Percentiles rank a stretch among this genome's conserved stretches.
Conservation (phyloP, 2,888 invertebrate genomes). For the Dromius quadrimaculatus region DNA sequence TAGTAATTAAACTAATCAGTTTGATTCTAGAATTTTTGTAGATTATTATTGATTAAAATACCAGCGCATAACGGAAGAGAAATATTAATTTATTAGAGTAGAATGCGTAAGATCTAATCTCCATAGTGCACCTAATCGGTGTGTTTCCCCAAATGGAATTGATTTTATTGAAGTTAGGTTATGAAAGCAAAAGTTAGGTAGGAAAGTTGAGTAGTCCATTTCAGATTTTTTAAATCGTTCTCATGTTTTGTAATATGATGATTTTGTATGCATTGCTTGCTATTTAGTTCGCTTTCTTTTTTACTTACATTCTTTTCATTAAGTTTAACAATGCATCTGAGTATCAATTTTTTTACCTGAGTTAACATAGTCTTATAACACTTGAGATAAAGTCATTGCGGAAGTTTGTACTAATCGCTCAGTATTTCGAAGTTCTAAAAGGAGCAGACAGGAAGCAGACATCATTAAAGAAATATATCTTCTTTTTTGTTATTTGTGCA, state of each 20-base stretch:
- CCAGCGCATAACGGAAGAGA: neutral
- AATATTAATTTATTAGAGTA: neutral
- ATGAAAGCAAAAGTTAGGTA: constrained; percentile 29
- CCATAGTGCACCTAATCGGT: neutral
- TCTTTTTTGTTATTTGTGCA: too few species aligned
- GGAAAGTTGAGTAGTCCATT: constrained; percentile 4
- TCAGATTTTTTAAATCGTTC: constrained; percentile 25
- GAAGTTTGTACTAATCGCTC: too few species aligned
- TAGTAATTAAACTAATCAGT: constrained; percentile 13
- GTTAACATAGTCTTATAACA: too few species aligned
- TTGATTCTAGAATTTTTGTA: constrained; percentile 3
- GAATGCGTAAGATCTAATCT: neutral
- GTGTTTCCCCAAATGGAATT: neutral
- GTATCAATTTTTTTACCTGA: too few species aligned
- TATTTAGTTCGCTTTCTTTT: constrained; percentile 49
- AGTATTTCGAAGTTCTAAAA: too few species aligned
- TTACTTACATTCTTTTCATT: constrained; percentile 34
- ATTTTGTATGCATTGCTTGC: constrained; percentile 46
- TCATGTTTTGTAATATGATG: constrained; percentile 43
- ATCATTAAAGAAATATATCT: too few species aligned
- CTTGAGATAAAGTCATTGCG: too few species aligned
- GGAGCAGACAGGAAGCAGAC: too few species aligned
- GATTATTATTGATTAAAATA: constrained; percentile 6
- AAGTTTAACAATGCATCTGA: constrained; percentile 28
- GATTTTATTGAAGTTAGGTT: constrained; percentile 1